Conservation (phyloP, 2,113 vertebrate genomes). For the Alouatta palliata region DNA sequence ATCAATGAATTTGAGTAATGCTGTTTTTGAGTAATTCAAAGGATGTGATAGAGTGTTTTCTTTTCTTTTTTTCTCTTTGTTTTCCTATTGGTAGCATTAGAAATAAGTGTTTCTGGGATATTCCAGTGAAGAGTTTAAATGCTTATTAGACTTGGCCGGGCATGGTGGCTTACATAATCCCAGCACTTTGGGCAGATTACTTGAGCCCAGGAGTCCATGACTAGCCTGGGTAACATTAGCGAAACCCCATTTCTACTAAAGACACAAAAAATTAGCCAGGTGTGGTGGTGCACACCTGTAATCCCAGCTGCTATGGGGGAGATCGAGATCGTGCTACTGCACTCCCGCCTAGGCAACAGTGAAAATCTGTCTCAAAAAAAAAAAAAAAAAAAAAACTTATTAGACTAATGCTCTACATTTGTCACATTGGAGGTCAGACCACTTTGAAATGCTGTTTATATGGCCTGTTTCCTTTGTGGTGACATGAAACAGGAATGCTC, state of each 20-base stretch:
- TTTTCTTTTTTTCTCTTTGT: slow-evolving; percentile 32
- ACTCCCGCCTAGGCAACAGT: too few species aligned
- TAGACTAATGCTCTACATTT: neutral
- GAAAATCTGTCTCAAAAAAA: too few species aligned
- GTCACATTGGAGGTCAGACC: neutral
- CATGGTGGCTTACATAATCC: too few species aligned
- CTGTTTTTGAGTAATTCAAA: neutral
- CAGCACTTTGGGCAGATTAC: too few species aligned
- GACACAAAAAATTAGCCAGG: too few species aligned
- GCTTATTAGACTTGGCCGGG: neutral
- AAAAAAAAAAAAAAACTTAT: neutral
- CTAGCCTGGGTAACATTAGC: too few species aligned
- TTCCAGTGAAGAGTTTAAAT: neutral
- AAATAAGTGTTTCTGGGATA: slow-evolving; percentile 6
- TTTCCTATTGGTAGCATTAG: neutral
- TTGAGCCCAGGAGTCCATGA: too few species aligned
- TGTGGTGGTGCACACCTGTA: too few species aligned
- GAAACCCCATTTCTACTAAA: too few species aligned
- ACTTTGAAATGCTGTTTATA: neutral
- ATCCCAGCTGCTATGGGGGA: too few species aligned
- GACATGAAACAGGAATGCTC: neutral
- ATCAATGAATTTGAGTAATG: neutral
- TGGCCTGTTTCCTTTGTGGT: neutral
- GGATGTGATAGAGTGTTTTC: neutral
- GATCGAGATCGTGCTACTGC: too few species aligned